These are phyloP conservation scores for Sarotherodon lohbergeri DNA, from an alignment of 2,113 vertebrate species.

Conservation along the genomic window DNA sequence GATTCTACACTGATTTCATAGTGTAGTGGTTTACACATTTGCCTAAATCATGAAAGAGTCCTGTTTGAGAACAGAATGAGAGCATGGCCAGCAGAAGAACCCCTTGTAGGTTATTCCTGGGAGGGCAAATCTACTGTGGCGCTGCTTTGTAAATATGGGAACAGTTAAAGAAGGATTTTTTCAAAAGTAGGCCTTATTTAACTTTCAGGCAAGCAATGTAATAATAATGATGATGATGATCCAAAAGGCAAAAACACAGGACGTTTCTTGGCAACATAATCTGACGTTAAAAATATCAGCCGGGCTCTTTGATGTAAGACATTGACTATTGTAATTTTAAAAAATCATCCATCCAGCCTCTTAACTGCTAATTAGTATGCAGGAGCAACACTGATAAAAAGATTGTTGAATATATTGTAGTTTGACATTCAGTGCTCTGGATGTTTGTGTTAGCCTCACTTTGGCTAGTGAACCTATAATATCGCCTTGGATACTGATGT, in stretches of 20 bases:
- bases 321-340: background rate
- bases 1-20: background rate
- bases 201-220: background rate
- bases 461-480: background rate
- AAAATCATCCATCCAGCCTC: background rate
- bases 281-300: background rate
- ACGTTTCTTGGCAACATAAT: background rate
- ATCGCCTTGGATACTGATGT: background rate
- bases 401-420: background rate
- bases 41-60: background rate
- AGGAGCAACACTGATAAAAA: background rate
- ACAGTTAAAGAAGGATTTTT: background rate
- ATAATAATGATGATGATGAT: background rate
- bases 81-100: background rate
- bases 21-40: background rate
- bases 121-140: background rate
- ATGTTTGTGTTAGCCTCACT: background rate
- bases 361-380: background rate
- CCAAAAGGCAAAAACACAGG: background rate
- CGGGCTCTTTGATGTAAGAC: background rate
- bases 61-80: background rate
- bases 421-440: background rate
- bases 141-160: background rate
- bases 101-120: accelerated
- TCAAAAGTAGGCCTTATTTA: background rate